Conservation (phyloP, 2,888 invertebrate species). For the Eristalis pertinax region DNA sequence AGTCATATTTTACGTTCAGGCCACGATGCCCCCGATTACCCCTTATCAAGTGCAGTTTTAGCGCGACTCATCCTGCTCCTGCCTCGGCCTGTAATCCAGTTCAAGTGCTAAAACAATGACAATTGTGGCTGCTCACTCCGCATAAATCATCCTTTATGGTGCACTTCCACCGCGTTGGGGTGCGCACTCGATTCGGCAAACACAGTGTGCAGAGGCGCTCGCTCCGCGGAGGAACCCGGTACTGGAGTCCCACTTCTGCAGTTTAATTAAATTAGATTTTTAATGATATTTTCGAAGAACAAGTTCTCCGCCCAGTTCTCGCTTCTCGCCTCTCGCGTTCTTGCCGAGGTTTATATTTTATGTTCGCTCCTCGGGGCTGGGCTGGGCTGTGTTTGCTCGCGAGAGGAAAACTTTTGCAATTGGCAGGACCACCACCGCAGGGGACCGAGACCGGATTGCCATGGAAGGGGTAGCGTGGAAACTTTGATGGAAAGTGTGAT, state of each 20-base stretch:
- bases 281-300: slow-evolving; percentile 67
- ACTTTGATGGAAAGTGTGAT: slow-evolving; percentile 50
- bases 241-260: slow-evolving; percentile 66
- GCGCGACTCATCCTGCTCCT: not conserved
- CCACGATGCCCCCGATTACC: slow-evolving; percentile 47
- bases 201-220: slow-evolving; percentile 17
- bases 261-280: slow-evolving; percentile 72
- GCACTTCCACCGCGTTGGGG: slow-evolving; percentile 44
- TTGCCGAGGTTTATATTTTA: not conserved
- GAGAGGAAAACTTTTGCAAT: slow-evolving; percentile 58
- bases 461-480: slow-evolving; percentile 7
- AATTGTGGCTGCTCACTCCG: slow-evolving; percentile 67
- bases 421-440: slow-evolving; percentile 30
- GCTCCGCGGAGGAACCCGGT: slow-evolving; percentile 35
- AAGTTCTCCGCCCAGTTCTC: slow-evolving; percentile 39
- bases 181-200: slow-evolving; percentile 53
- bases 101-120: slow-evolving; percentile 72
- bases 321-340: not conserved
- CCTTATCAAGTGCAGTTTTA: slow-evolving; percentile 33
- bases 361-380: slow-evolving; percentile 2
- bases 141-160: slow-evolving; percentile 69
- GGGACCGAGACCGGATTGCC: not conserved
- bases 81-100: slow-evolving; percentile 44
- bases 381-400: slow-evolving; percentile 39
- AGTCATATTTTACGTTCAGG: slow-evolving; percentile 65